Evolutionary conservation across 2,888 invertebrate genomes (phyloP), one percentile per base, ranked within the genome.

Genomic region (Notodonta ziczac): DNA sequence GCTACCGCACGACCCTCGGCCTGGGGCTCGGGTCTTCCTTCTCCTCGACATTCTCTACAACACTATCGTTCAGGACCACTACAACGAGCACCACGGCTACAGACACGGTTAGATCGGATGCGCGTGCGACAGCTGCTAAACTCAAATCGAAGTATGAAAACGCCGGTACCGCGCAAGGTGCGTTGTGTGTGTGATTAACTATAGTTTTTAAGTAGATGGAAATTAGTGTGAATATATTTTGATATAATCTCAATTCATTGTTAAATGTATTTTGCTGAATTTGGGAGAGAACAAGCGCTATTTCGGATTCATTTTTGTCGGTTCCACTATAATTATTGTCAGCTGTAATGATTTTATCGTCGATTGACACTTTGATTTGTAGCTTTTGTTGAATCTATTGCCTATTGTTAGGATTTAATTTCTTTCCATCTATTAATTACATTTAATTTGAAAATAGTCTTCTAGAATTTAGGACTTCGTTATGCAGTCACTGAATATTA

Each of bases 101-200:
- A 32, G 90, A 91, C 53, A 84, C 88, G 0, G 92, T 93, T 61
- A 75, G 93, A 59, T 92, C 92, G 4, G 93, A 93, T 66, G 93
- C 93, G 57, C 85, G 87, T 35, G 93, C 93, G 62, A 93, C 92
- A 1, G 93, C 93, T n/a, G 93, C 93, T 57, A 93, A 93, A 69
- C 84, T 93, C 69, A 93, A 93, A 78, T 85, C 93, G 62, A 93
- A 93, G 85, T 93, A 93, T 76, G 93, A 93, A 76, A 93, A 80
- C 72, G 89, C 92, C 72, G 93, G 93, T 65, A 93, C 92, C 56
- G 91, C 93, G 61, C 93, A 93, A 93, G 93, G 93, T 93, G 81
- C 77, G 92, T 83, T 74, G 74, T 69, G 75, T 76, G 76, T 74
- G 69, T 64, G 60, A 58, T 71, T 70, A 72, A 69, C 62, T 46